Conservation (phyloP, 2,113 vertebrate species). For the Alouatta palliata region DNA sequence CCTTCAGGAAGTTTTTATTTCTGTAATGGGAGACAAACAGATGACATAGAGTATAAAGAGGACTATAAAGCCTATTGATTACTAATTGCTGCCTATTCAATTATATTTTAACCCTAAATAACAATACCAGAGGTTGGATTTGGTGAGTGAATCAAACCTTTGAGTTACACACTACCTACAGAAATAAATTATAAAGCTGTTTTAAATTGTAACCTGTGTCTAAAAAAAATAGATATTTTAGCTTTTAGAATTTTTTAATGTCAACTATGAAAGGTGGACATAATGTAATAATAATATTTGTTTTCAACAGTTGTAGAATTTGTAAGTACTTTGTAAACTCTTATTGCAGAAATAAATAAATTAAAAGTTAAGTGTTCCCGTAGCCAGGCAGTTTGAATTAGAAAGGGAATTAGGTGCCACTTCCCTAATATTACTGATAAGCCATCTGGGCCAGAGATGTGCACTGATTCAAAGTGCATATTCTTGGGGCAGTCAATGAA, state of each 20-base stretch:
- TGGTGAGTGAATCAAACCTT: neutral
- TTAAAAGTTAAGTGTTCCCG: neutral
- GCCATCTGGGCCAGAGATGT: neutral
- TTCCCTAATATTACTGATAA: neutral
- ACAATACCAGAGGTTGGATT: neutral
- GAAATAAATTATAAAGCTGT: neutral
- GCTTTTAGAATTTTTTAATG: neutral
- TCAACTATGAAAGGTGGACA: neutral
- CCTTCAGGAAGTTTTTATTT: neutral
- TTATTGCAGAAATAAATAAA: neutral
- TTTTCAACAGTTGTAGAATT: neutral
- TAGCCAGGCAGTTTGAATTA: neutral
- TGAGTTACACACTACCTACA: neutral
- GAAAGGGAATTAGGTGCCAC: neutral
- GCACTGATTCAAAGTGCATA: neutral
- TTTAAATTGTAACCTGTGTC: neutral
- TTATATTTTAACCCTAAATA: neutral
- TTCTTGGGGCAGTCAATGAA: neutral
- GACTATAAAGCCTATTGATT: neutral
- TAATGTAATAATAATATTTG: neutral
- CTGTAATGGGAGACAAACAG: neutral
- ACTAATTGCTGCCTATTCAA: neutral
- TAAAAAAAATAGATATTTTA: neutral
- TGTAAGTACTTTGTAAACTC: neutral
- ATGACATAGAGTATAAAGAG: neutral